Conservation (phyloP, 2,113 vertebrate species). For the Irena cyanogastra region DNA sequence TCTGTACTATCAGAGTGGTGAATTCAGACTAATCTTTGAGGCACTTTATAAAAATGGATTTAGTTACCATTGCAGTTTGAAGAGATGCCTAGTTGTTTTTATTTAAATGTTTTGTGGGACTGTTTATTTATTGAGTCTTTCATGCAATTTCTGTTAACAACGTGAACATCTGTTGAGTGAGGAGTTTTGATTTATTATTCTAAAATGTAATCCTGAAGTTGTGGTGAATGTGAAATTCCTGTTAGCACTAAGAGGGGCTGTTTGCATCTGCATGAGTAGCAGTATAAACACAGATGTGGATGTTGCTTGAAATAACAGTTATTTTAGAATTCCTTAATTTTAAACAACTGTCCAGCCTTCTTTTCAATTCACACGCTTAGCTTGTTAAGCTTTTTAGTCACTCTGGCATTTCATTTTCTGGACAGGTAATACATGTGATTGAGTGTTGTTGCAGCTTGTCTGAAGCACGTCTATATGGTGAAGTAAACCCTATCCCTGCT, state of each 20-base stretch:
- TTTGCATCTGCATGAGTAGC: conserved; percentile 5
- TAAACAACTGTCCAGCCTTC: neutral
- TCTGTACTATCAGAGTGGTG: neutral
- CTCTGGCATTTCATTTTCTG: neutral
- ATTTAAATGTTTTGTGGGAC: neutral
- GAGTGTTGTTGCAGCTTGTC: conserved; percentile 31
- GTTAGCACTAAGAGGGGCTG: neutral
- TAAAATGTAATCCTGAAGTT: neutral
- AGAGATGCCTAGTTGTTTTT: neutral
- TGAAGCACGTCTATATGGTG: neutral
- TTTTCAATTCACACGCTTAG: neutral
- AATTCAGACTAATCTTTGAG: neutral
- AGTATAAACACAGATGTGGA: neutral
- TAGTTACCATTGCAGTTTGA: neutral
- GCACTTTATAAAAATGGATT: neutral
- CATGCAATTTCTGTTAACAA: neutral
- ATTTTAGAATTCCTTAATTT: neutral
- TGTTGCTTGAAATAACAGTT: neutral
- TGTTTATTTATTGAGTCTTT: neutral
- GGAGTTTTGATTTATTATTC: neutral
- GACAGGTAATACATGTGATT: neutral
- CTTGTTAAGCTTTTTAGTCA: neutral
- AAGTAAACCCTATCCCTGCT: conserved; percentile 32
- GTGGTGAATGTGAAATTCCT: neutral
- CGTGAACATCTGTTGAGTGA: neutral